Base-by-base conservation (phyloP, 2,888 invertebrate genomes). In the Nephrotoma flavescens region DNA sequence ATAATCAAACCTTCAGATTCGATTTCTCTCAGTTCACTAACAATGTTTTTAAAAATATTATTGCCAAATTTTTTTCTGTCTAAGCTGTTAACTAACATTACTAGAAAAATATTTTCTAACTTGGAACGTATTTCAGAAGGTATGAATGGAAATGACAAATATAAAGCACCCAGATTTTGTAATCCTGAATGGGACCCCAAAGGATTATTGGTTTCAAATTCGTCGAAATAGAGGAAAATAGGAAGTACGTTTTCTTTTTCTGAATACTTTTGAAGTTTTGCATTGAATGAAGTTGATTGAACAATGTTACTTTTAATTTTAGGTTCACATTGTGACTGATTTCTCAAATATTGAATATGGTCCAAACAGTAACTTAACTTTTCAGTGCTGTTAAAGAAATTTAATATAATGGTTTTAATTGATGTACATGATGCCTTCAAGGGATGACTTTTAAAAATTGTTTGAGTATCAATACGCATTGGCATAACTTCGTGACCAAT, bases 41-140 rank as follows among this genome's bases (percentile, higher is more conserved):
- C 86, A 42, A 87, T 31, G 5, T 57, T n/a, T 41, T 57, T n/a
- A 52, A 87, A 87, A n/a, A 86, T 84, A 42, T 5, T 6, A 45
- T 86, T 42, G 12, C 45, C 86, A 41, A 41, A 86, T 86, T 41
- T 2, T 86, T 87, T 87, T 42, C 71, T 52, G 83, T 87, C 87
- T n/a, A n/a, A n/a, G n/a, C n/a, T n/a, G n/a, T n/a, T n/a, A 44
- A 87, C 31, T 11, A 87, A 44, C 41, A 85, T 31, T 4, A 57
- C 31, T 42, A 45, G 19, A 87, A 87, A 87, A 44, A 87, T 87
- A 47, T 84, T 84, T 41, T 87, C 52, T 42, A 87, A 85, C 15
- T 47, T 84, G 15, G 87, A 87, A n/a, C 44, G 31, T 41, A 47
- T 42, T 0, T 2, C 12, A 6, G 19, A 31, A 41, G 87, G 85